These are phyloP conservation scores for Epizoanthus fatuus DNA, from an alignment of 92 coral and sea anemone species.

Conservation along the genomic window DNA sequence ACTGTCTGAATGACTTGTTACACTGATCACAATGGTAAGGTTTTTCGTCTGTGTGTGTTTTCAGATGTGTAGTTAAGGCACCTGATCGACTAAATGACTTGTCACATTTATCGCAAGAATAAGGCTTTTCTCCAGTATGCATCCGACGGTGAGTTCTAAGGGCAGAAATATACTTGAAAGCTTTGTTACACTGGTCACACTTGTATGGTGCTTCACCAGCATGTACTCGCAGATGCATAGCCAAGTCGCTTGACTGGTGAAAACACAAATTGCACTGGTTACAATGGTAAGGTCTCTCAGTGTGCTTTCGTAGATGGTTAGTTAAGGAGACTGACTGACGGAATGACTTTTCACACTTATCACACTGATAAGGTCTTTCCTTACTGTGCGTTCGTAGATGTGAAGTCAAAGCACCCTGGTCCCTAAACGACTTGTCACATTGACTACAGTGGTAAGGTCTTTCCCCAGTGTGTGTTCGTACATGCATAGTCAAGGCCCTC, in stretches of 20 bases:
- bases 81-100: conserved; percentile 26
- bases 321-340: neutral
- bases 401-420: neutral
- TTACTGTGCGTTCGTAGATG: neutral
- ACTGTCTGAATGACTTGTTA: conserved; percentile 46
- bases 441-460: neutral
- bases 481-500: neutral
- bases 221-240: neutral
- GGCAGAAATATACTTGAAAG: neutral
- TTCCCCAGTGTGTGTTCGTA: neutral
- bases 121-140: conserved; percentile 53
- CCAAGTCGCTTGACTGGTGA: neutral
- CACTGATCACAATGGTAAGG: conserved; percentile 58
- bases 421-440: neutral
- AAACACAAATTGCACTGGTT: neutral
- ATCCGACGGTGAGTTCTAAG: conserved; percentile 23
- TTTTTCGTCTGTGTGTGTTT: conserved; percentile 38
- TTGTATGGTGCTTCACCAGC: conserved; percentile 2
- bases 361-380: neutral
- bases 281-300: neutral
- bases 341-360: neutral
- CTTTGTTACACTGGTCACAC: neutral
- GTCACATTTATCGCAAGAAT: conserved; percentile 42
- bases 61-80: conserved; percentile 34
- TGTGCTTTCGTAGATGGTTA: neutral